A percentile compares a stretch with the other conserved stretches of the same genome.
Conservation (phyloP, 2,797 vertebrate genomes). For the Aplochiton taeniatus region DNA sequence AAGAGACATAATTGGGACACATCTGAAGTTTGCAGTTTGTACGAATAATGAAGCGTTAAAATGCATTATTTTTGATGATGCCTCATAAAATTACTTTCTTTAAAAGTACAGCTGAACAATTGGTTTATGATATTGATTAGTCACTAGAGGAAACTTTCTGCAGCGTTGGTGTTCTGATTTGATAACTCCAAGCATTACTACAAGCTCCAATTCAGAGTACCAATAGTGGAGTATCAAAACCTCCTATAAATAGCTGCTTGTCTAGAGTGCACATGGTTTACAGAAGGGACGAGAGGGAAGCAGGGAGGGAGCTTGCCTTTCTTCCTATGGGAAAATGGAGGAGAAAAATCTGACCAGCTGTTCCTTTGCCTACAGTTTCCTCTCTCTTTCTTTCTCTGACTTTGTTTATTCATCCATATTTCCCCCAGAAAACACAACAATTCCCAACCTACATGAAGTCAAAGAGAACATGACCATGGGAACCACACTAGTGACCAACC, state of each 20-base stretch:
- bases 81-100: too few relatives aligned
- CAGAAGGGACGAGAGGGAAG: conserved; percentile 13
- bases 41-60: too few relatives aligned
- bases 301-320: conserved; percentile 15
- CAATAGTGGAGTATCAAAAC: conserved; percentile 26
- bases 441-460: conserved; percentile 89
- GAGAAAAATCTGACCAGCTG: conserved; percentile 66
- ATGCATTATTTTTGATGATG: too few relatives aligned
- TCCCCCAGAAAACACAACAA: conserved; percentile 85
- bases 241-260: conserved; percentile 40
- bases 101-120: too few relatives aligned
- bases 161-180: too few relatives aligned
- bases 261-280: conserved; percentile 21
- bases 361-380: conserved; percentile 41
- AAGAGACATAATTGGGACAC: too few relatives aligned
- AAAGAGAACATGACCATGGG: conserved; percentile 99
- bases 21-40: too few relatives aligned
- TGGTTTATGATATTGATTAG: too few relatives aligned
- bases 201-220: not conserved
- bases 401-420: conserved; percentile 65
- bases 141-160: too few relatives aligned
- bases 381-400: conserved; percentile 21
- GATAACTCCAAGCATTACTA: too few relatives aligned
- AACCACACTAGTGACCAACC: conserved; percentile 92
- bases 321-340: conserved; percentile 64